Conservation (phyloP, 2,113 vertebrate species). For the Carassius gibelio region DNA sequence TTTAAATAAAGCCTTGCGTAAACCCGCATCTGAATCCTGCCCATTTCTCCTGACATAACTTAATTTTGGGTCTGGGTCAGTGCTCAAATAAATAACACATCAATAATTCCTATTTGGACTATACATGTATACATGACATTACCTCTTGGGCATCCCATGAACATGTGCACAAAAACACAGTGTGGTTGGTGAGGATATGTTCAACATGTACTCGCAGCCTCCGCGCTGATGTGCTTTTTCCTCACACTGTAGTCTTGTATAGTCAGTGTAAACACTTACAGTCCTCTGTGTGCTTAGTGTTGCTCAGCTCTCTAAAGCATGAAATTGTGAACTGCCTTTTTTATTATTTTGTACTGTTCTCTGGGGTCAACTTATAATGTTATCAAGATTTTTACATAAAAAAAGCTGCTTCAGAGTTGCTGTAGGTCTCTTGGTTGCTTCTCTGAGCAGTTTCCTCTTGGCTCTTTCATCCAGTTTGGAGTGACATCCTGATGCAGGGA, state of each 20-base stretch:
- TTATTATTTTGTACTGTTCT: too few relatives aligned
- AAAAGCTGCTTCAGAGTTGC: too few relatives aligned
- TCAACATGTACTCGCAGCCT: conserved; percentile 3
- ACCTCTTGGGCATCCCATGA: not conserved
- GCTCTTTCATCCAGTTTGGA: too few relatives aligned
- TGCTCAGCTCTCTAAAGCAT: not conserved
- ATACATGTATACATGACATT: not conserved
- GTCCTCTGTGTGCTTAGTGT: not conserved
- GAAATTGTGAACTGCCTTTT: not conserved
- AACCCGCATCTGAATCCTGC: too few relatives aligned
- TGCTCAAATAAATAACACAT: not conserved
- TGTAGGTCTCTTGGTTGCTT: too few relatives aligned
- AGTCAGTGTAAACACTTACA: conserved; percentile 1
- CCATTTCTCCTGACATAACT: too few relatives aligned
- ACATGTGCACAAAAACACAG: not conserved
- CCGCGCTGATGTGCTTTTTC: not conserved
- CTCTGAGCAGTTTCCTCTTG: too few relatives aligned
- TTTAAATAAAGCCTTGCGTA: too few relatives aligned
- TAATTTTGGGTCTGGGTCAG: not conserved
- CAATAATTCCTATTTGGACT: not conserved
- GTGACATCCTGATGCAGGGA: too few relatives aligned
- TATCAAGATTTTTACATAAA: too few relatives aligned
- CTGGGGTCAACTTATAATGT: too few relatives aligned
- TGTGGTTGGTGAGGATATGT: conserved; percentile 38
- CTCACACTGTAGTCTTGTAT: not conserved